Evolutionary conservation across 2,888 invertebrate species (phyloP).

Genomic region (Troides helena): DNA sequence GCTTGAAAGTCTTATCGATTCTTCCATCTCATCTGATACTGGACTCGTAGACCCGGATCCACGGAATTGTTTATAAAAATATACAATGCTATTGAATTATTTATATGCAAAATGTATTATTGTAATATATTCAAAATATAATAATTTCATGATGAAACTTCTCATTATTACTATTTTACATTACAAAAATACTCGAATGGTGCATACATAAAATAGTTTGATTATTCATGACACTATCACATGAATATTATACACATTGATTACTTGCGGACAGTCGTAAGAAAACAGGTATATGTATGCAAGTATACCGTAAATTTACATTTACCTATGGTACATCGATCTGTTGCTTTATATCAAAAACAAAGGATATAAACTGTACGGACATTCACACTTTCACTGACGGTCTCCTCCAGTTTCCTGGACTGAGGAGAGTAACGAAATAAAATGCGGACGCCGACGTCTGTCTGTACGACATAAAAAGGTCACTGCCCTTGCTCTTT

Average conservation of each 20-base stretch:
- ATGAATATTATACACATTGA: background rate
- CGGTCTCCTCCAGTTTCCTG: conserved; percentile 48
- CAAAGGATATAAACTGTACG: conserved; percentile 52
- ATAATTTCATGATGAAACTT: no score
- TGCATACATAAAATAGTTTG: background rate
- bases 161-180: background rate
- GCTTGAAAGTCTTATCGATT: no score
- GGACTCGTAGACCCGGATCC: no score
- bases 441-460: conserved; percentile 68
- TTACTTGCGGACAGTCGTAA: background rate
- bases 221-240: conserved; percentile 7
- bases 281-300: background rate
- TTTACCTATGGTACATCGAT: conserved; percentile 1
- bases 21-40: no score
- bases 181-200: background rate
- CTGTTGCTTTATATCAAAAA: conserved; percentile 35
- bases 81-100: no score
- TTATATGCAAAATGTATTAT: no score
- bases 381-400: conserved; percentile 53
- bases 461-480: conserved; percentile 65
- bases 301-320: background rate
- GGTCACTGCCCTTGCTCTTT: conserved; percentile 59
- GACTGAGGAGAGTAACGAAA: conserved; percentile 53
- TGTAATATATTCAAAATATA: no score
- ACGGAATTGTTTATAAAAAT: no score